phyloP scores from a whole-genome alignment of 2,888 invertebrate genomes.

The Teinopalpus imperialis region DNA sequence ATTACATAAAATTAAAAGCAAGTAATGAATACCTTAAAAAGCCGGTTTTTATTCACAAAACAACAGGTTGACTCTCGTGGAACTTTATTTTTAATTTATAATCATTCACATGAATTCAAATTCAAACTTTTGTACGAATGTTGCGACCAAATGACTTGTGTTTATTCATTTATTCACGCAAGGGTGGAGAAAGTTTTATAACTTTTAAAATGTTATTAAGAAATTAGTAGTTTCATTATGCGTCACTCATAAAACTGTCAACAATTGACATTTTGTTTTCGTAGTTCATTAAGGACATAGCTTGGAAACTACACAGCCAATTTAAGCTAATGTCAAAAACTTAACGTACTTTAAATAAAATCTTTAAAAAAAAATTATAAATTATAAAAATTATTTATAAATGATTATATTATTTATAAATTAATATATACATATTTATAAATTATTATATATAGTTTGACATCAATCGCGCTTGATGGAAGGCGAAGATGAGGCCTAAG shows the following conservation, averaged over 20 bases:
- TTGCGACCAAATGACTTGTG: background rate
- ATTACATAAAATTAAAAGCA: no score
- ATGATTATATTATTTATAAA: no score
- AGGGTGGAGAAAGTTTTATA: constrained; percentile 18
- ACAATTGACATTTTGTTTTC: constrained; percentile 1
- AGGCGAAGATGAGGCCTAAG: no score
- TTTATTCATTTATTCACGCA: constrained; percentile 12
- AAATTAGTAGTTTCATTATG: constrained; percentile 14
- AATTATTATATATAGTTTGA: no score
- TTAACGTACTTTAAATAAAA: no score
- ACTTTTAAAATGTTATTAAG: constrained; percentile 17
- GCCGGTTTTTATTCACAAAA: constrained; percentile 16
- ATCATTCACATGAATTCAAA: constrained; percentile 3
- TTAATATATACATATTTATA: no score
- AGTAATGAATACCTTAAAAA: constrained; percentile 19
- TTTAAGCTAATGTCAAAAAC: no score
- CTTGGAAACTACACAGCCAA: no score
- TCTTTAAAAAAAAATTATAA: no score
- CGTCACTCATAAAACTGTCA: constrained; percentile 21
- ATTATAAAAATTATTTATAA: no score
- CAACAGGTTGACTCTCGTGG: constrained; percentile 17
- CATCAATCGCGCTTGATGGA: no score
- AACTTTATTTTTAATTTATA: background rate
- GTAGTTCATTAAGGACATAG: no score
- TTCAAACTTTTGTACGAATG: background rate